phyloP scores from a whole-genome alignment of 35 echinoderm and acorn worm species.

The Heliocidaris erythrogramma region DNA sequence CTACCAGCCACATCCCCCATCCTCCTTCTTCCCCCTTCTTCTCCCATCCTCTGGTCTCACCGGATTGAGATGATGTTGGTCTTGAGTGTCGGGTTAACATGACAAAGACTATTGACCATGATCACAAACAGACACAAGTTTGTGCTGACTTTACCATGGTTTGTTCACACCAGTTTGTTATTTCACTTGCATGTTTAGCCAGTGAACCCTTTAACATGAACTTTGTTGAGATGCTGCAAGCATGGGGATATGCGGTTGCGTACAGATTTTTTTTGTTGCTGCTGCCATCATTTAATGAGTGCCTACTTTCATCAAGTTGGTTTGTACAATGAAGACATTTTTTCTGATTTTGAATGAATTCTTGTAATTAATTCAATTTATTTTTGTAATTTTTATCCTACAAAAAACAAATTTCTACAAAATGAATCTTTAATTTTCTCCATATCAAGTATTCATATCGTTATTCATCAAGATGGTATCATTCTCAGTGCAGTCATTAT shows the following conservation, averaged over 20 bases:
- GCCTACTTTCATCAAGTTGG: too few species aligned
- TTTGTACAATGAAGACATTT: too few species aligned
- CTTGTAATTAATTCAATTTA: too few species aligned
- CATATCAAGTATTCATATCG: too few species aligned
- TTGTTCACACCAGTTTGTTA: background rate
- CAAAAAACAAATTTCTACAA: too few species aligned
- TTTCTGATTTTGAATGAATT: too few species aligned
- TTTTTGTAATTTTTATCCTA: too few species aligned
- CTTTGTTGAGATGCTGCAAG: background rate
- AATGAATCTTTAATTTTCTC: too few species aligned
- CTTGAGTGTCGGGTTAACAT: background rate
- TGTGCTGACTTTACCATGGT: background rate
- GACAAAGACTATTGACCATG: conserved; percentile 1
- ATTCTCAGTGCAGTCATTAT: background rate
- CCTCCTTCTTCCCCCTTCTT: background rate
- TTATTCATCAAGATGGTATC: too few species aligned
- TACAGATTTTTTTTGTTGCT: background rate
- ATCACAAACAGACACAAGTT: conserved; percentile 17
- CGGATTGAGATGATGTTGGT: conserved; percentile 8
- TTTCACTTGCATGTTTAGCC: background rate
- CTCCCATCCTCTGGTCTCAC: background rate
- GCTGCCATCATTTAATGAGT: background rate
- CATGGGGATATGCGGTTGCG: background rate
- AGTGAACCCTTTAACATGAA: background rate
- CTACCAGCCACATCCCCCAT: background rate